phyloP scores from a whole-genome alignment of 2,888 invertebrate genomes.

The Resseliella maxima region DNA sequence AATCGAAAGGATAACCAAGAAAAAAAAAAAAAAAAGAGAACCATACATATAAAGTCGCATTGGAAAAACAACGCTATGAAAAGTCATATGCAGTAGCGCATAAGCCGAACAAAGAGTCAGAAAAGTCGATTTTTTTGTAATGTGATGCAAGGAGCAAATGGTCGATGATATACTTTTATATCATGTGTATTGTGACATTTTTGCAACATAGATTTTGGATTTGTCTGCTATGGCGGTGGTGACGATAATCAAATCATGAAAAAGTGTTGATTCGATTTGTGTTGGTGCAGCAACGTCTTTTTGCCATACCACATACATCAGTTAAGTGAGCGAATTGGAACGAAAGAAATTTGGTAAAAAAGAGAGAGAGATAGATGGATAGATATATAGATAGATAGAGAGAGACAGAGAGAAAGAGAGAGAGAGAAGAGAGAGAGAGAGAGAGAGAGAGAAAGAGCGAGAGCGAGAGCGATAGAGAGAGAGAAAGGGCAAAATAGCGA shows the following conservation, averaged over 20 bases:
- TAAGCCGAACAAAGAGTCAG: constrained; percentile 7
- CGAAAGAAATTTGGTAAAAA: too few relatives aligned
- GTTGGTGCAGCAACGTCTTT: not conserved
- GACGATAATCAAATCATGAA: constrained; percentile 43
- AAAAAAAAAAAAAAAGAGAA: too few relatives aligned
- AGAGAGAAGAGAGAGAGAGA: not conserved
- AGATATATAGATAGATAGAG: not conserved
- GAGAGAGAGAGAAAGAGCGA: not conserved
- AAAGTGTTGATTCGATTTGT: constrained; percentile 30
- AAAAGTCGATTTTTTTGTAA: constrained; percentile 3
- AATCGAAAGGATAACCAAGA: too few relatives aligned
- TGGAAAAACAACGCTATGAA: not conserved
- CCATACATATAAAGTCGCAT: too few relatives aligned
- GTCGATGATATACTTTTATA: not conserved
- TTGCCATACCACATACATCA: not conserved
- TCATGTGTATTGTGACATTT: not conserved
- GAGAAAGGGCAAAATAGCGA: too few relatives aligned
- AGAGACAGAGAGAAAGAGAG: not conserved
- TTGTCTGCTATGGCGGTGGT: not conserved
- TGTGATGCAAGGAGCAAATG: not conserved
- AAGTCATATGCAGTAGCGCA: not conserved
- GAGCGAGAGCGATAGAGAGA: too few relatives aligned
- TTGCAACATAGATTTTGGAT: not conserved
- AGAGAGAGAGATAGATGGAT: not conserved
- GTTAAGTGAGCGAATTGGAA: too few relatives aligned